Percentiles rank a stretch among this genome's conserved stretches.
Evolutionary conservation across 2,888 invertebrate genomes (phyloP).

Genomic region (Cataglyphis altisquamis): DNA sequence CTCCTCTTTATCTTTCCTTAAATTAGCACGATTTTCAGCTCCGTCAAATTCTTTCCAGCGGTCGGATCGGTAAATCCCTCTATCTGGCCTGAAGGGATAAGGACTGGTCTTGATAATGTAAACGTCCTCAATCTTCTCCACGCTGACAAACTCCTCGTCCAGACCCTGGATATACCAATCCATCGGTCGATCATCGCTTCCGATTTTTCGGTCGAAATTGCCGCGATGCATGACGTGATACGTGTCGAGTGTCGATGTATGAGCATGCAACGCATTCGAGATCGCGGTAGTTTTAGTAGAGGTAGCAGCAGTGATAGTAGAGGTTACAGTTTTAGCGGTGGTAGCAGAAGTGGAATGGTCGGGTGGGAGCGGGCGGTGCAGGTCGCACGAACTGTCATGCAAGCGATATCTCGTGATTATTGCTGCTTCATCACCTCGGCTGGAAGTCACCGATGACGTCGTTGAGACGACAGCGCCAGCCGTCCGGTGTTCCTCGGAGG

Average conservation of each 20-base stretch:
- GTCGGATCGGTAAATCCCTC: constrained; percentile 67
- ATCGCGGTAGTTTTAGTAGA: constrained; percentile 40
- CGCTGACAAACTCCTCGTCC: constrained; percentile 81
- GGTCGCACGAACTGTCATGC: constrained; percentile 78
- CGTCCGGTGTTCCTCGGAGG: constrained; percentile 77
- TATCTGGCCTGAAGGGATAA: constrained; percentile 81
- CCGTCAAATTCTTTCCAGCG: not conserved
- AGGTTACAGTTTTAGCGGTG: constrained; percentile 45
- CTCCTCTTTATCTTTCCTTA: not conserved
- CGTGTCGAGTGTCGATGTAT: constrained; percentile 55
- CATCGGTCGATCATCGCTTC: not conserved
- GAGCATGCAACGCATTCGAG: constrained; percentile 62
- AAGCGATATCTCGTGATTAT: constrained; percentile 76
- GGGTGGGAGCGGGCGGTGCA: constrained; percentile 68
- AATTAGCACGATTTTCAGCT: not conserved
- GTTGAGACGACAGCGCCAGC: constrained; percentile 69
- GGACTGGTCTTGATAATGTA: constrained; percentile 83
- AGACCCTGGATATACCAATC: not conserved
- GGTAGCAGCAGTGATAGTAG: constrained; percentile 39
- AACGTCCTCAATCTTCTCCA: constrained; percentile 77
- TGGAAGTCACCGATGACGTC: constrained; percentile 77
- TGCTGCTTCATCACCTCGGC: constrained; percentile 84
- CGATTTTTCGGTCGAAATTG: not conserved
- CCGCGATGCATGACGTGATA: constrained; percentile 44
- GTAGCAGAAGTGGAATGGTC: constrained; percentile 57